Percentiles rank a stretch among this genome's conserved stretches.
Evolutionary conservation across 2,113 vertebrate species (phyloP).

Genomic region (Tenrec ecaudatus): DNA sequence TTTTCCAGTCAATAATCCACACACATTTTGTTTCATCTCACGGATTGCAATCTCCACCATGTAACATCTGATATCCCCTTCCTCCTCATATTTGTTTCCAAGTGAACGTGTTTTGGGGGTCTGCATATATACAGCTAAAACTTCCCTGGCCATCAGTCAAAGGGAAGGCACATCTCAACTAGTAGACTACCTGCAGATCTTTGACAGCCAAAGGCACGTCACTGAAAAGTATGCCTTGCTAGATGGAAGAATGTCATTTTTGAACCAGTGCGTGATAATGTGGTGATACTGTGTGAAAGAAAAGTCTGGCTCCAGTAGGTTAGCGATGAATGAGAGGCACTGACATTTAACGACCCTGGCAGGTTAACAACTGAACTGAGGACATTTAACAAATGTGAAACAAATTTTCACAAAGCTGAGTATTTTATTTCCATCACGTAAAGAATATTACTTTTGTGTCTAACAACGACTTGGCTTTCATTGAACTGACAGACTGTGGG

Average conservation of each 20-base stretch:
- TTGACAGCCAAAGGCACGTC: neutral
- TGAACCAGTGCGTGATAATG: neutral
- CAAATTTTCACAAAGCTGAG: conserved; percentile 39
- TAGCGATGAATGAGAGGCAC: conserved; percentile 59
- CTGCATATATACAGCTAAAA: neutral
- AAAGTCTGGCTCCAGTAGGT: conserved; percentile 38
- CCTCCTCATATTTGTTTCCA: no score
- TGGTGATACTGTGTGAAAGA: neutral
- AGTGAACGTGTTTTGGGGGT: neutral
- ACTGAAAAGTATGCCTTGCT: neutral
- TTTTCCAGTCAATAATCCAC: no score
- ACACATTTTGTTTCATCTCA: no score
- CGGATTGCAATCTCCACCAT: no score
- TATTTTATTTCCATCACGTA: conserved; percentile 67
- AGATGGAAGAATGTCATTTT: conserved; percentile 33
- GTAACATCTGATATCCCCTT: no score
- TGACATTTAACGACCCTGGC: conserved; percentile 1
- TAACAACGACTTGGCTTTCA: conserved; percentile 46
- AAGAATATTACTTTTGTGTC: conserved; percentile 54
- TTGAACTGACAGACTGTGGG: conserved; percentile 54
- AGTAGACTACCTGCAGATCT: neutral
- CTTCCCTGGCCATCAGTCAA: neutral
- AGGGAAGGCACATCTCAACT: neutral
- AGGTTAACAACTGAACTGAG: conserved; percentile 56
- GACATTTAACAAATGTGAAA: conserved; percentile 67